A percentile compares a stretch with the other conserved stretches of the same genome.
These are phyloP conservation scores for Stenolophus ochropezus DNA, from an alignment of 2,888 invertebrate species.

Conservation along the genomic window DNA sequence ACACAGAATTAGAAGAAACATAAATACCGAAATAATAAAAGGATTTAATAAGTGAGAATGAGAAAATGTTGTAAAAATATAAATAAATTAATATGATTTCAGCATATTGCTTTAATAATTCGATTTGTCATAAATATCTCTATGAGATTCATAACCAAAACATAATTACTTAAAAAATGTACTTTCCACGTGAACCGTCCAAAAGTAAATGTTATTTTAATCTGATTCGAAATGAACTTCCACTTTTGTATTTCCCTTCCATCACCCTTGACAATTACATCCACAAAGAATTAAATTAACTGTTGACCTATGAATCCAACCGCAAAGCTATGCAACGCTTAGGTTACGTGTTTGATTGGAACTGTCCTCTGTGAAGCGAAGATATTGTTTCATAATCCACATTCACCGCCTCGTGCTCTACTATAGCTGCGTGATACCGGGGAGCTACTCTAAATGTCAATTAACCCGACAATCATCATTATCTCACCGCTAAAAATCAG, in stretches of 20 bases:
- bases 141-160: no score
- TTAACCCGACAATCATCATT: constrained; percentile 56
- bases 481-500: constrained; percentile 38
- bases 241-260: background rate
- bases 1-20: no score
- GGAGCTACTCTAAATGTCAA: constrained; percentile 53
- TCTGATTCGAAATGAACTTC: background rate
- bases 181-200: background rate
- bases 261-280: constrained; percentile 26
- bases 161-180: background rate
- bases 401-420: constrained; percentile 24
- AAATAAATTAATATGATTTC: no score
- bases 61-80: no score
- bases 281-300: constrained; percentile 34
- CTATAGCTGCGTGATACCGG: constrained; percentile 39
- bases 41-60: no score
- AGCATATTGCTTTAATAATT: no score
- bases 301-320: constrained; percentile 27
- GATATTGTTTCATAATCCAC: constrained; percentile 47
- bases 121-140: no score
- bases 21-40: no score
- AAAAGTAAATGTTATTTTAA: background rate
- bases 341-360: background rate
- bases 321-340: background rate
- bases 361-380: constrained; percentile 32